phyloP scores from a whole-genome alignment of 2,797 vertebrate species.

The Phylloscopus collybita region DNA sequence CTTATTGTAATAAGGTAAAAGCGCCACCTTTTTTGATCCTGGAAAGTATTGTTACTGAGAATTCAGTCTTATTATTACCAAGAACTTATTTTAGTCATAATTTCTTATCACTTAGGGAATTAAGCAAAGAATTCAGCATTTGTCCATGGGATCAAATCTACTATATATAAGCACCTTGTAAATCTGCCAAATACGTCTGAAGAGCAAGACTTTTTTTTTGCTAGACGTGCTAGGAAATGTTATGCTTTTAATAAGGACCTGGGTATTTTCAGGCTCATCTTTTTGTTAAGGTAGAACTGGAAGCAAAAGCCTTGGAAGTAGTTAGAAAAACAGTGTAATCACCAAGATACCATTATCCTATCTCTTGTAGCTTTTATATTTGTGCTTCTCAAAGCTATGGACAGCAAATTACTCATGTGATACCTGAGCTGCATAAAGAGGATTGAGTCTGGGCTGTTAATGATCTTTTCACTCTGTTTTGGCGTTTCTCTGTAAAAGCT shows the following conservation, averaged over 20 bases:
- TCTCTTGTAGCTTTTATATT: constrained; percentile 76
- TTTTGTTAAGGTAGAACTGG: constrained; percentile 77
- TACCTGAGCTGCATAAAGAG: constrained; percentile 76
- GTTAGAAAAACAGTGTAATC: constrained; percentile 79
- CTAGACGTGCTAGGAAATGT: constrained; percentile 36
- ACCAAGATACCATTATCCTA: constrained; percentile 75
- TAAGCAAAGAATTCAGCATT: constrained; percentile 63
- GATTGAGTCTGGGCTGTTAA: constrained; percentile 78
- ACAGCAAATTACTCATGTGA: constrained; percentile 79
- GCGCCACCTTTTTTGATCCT: background rate
- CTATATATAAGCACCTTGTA: constrained; percentile 32
- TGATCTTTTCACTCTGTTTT: constrained; percentile 75
- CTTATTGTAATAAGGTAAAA: background rate
- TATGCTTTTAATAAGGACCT: constrained; percentile 75
- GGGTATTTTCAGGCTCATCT: constrained; percentile 73
- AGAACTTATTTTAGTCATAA: constrained; percentile 56
- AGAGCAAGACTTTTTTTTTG: constrained; percentile 58
- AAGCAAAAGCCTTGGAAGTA: constrained; percentile 78
- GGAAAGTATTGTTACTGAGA: background rate
- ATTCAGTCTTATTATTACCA: constrained; percentile 1
- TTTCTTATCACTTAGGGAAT: constrained; percentile 61
- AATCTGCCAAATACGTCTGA: constrained; percentile 66
- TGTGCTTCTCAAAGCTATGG: constrained; percentile 73
- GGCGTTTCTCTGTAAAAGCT: constrained; percentile 63
- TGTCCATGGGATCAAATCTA: constrained; percentile 63